A percentile compares a stretch with the other conserved stretches of the same genome.
Evolutionary conservation across 2,797 vertebrate genomes (phyloP).

Genomic region (Hypotaenidia philippensis): DNA sequence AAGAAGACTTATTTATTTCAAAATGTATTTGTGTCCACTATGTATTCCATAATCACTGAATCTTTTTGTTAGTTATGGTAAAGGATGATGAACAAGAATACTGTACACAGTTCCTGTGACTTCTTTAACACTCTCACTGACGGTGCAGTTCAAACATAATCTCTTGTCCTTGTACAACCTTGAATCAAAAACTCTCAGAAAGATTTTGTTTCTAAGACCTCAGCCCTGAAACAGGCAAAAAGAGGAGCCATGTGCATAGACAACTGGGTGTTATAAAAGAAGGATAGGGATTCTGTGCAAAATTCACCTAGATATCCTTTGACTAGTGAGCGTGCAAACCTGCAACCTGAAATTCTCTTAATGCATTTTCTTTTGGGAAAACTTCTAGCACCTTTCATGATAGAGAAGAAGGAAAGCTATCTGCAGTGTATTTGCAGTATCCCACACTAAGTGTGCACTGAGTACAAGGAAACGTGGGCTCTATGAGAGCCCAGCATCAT

Average conservation of each 20-base stretch:
- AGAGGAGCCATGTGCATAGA: background rate
- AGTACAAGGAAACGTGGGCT: background rate
- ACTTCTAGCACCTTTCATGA: background rate
- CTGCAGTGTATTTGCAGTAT: background rate
- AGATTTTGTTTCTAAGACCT: background rate
- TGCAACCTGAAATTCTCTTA: background rate
- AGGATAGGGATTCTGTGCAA: background rate
- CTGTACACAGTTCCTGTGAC: background rate
- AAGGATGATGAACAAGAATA: background rate
- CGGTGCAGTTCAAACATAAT: background rate
- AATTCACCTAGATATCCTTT: background rate
- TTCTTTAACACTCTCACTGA: background rate
- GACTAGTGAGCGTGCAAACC: background rate
- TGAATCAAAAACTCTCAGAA: background rate
- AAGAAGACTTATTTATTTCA: background rate
- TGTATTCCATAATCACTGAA: background rate
- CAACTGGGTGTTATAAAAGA: background rate
- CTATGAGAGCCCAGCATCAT: too few species aligned
- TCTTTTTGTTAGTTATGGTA: background rate
- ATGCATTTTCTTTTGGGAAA: background rate
- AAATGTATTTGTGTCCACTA: background rate
- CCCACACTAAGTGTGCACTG: background rate
- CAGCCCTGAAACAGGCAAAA: background rate
- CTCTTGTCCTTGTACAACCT: background rate
- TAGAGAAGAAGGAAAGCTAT: background rate